Percentiles rank a stretch among this genome's conserved stretches.
These are phyloP conservation scores for Polypterus bichir DNA, from an alignment of 2,113 vertebrate genomes.

Conservation along the genomic window DNA sequence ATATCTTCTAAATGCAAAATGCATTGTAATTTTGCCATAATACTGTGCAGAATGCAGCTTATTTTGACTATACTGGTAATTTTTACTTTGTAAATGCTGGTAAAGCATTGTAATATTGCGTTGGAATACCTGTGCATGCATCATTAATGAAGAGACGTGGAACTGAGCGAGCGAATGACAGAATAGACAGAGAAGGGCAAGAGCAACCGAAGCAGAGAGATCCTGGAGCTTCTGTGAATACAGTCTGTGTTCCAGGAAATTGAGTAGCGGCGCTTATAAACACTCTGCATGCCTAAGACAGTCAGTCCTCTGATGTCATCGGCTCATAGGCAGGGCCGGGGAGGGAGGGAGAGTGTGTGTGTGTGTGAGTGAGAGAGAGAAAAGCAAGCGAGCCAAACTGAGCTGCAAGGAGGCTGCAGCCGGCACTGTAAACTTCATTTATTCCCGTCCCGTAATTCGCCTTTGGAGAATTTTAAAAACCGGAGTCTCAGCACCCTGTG, in stretches of 20 bases:
- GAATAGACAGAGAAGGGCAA: not conserved
- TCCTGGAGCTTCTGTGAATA: slow-evolving; percentile 28
- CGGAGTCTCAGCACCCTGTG: not conserved
- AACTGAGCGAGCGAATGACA: too few species aligned
- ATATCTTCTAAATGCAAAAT: too few species aligned
- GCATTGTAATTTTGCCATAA: too few species aligned
- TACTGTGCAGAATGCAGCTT: too few species aligned
- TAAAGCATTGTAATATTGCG: too few species aligned
- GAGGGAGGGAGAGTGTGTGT: slow-evolving; percentile 10
- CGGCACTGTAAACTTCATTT: slow-evolving; percentile 1
- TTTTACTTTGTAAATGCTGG: too few species aligned
- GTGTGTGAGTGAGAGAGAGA: slow-evolving; percentile 30
- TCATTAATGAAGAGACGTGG: too few species aligned
- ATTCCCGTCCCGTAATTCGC: not conserved
- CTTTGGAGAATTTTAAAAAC: not conserved
- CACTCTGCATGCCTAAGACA: slow-evolving; percentile 52
- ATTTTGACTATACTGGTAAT: too few species aligned
- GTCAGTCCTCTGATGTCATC: slow-evolving; percentile 48
- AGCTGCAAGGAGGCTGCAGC: slow-evolving; percentile 11
- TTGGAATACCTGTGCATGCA: too few species aligned
- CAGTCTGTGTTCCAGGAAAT: slow-evolving; percentile 28
- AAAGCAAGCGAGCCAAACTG: not conserved
- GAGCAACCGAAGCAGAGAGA: slow-evolving; percentile 11
- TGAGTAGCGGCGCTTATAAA: slow-evolving; percentile 38
- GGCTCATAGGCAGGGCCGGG: slow-evolving; percentile 20